Base-by-base conservation (phyloP, 2,888 invertebrate genomes). In the Zygaena filipendulae region DNA sequence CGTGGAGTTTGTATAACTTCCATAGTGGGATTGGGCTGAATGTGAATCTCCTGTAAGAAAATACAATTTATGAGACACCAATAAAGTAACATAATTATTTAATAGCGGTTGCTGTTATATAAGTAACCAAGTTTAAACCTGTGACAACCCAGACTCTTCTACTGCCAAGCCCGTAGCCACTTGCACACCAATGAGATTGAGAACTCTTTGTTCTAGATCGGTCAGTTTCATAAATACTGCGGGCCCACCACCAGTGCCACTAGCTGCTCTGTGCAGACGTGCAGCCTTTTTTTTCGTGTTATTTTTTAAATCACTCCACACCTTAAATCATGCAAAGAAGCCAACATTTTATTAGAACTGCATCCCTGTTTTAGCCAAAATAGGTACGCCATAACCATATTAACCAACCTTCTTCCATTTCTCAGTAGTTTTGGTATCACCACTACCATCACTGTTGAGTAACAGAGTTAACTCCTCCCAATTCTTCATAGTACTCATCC, bases 261-360 rank as follows among this genome's bases (percentile, higher is more conserved):
- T 36, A 20, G 35, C 36, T 11, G 32, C 26, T 30, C 26, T 22
- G 8, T 42, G 33, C 11, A 39, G 4, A 10, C 36, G 27, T 2
- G 35, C 38, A 11, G 38, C 25, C 14, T 48, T 46, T n/a, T n/a
- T n/a, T n/a, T n/a, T n/a, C n/a, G n/a, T n/a, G n/a, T n/a, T n/a
- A n/a, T n/a, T n/a, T n/a, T 45, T 47, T 1, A 30, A 36, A 13
- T 43, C 45, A 29, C 43, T 45, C 45, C 40, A 45, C 1, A 38
- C 43, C 45, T 43, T 23, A 19, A 32, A 29, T n/a, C 9, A 27
- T 26, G n/a, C 3, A 29, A 27, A 21, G 13, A 8, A 12, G 13
- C n/a, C n/a, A n/a, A n/a, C n/a, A n/a, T n/a, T n/a, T n/a, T n/a
- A n/a, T n/a, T n/a, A n/a, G n/a, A n/a, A n/a, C n/a, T n/a, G n/a